These are phyloP conservation scores for Drosophila athabasca DNA, from an alignment of 1,140 invertebrate species.

Conservation along the genomic window DNA sequence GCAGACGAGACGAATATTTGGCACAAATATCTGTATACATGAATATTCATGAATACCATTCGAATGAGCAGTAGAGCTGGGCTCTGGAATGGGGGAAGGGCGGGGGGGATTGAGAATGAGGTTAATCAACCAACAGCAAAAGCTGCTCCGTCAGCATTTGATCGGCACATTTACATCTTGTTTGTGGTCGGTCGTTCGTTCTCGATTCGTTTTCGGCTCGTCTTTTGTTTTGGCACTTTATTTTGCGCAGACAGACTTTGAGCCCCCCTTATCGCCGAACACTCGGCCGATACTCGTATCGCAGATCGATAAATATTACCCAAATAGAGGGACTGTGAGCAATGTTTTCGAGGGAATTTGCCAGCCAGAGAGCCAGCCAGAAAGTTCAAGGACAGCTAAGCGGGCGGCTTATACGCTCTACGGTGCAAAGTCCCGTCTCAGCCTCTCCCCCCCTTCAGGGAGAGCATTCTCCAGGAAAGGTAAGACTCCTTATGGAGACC, in stretches of 20 bases:
- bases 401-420: background rate
- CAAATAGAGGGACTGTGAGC: conserved; percentile 35
- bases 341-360: conserved; percentile 29
- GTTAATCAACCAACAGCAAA: conserved; percentile 72
- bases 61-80: background rate
- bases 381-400: conserved; percentile 62
- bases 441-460: no score
- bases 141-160: conserved; percentile 59
- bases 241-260: conserved; percentile 41
- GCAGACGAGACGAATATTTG: no score
- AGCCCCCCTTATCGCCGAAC: conserved; percentile 32
- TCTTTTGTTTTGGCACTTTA: conserved; percentile 17
- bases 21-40: no score
- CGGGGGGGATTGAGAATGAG: conserved; percentile 23
- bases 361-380: background rate
- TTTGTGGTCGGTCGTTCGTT: conserved; percentile 47
- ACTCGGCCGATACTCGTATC: conserved; percentile 17
- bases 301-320: conserved; percentile 54
- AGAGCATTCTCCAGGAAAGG: no score
- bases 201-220: conserved; percentile 13
- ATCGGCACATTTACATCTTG: conserved; percentile 75
- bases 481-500: no score
- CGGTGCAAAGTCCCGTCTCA: no score
- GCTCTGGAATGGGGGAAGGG: background rate
- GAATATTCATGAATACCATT: no score